phyloP scores from a whole-genome alignment of 2,888 invertebrate species.

The Drosophila ustulata region DNA sequence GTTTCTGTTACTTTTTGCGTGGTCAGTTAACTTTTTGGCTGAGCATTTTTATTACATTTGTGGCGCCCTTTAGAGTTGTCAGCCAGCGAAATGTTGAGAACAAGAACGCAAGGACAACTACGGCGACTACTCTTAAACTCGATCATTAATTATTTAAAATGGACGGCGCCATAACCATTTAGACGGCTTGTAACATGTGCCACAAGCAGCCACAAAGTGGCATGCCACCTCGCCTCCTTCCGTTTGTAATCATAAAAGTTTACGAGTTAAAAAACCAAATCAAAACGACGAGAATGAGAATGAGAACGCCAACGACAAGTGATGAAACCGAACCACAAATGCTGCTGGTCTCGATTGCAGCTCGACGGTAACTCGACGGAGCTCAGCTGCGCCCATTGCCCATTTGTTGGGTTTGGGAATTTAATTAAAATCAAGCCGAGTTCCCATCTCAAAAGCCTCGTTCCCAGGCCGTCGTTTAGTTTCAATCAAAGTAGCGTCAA shows the following conservation, averaged over 20 bases:
- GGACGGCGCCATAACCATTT: slow-evolving; percentile 73
- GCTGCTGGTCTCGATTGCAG: not conserved
- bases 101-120: slow-evolving; percentile 9
- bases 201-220: slow-evolving; percentile 32
- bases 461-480: slow-evolving; percentile 66
- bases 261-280: slow-evolving; percentile 71
- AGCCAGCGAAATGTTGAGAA: slow-evolving; percentile 11
- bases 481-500: slow-evolving; percentile 76
- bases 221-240: slow-evolving; percentile 5
- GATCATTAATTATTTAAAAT: slow-evolving; percentile 77
- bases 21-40: slow-evolving; percentile 69
- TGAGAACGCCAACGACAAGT: slow-evolving; percentile 56
- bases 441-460: slow-evolving; percentile 2
- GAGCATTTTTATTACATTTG: slow-evolving; percentile 73
- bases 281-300: slow-evolving; percentile 29
- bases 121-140: slow-evolving; percentile 15
- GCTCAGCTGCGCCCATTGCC: slow-evolving; percentile 67
- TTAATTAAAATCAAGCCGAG: slow-evolving; percentile 72
- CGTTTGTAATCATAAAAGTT: slow-evolving; percentile 75
- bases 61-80: slow-evolving; percentile 47
- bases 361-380: slow-evolving; percentile 35
- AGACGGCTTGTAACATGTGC: slow-evolving; percentile 68
- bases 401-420: slow-evolving; percentile 68
- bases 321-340: slow-evolving; percentile 44
- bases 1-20: slow-evolving; percentile 22